Evolutionary conservation across 2,113 vertebrate genomes (phyloP).

Genomic region (Tachycineta bicolor): DNA sequence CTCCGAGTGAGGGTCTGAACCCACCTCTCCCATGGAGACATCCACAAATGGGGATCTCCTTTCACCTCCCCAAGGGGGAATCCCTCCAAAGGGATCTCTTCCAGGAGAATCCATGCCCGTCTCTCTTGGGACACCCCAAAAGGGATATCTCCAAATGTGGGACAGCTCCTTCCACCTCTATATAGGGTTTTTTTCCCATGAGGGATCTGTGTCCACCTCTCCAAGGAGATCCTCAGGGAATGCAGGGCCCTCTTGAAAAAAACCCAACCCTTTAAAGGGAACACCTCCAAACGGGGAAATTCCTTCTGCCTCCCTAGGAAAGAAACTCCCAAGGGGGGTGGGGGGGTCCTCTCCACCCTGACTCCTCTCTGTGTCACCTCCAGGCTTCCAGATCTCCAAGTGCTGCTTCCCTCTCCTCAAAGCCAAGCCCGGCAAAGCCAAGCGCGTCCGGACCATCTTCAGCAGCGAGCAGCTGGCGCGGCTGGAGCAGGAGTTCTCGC

Average conservation of each 20-base stretch:
- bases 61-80: rapidly evolving
- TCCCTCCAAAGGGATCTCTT: background rate
- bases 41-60: background rate
- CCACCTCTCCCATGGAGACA: background rate
- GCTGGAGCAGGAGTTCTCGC: constrained; percentile 84
- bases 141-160: too few species aligned
- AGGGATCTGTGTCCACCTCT: background rate
- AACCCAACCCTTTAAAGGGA: background rate
- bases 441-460: constrained; percentile 84
- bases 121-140: background rate
- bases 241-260: background rate
- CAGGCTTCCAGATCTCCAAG: constrained; percentile 73
- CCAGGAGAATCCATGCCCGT: too few species aligned
- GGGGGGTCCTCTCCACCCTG: background rate
- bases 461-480: constrained; percentile 84
- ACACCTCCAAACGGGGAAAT: background rate
- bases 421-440: constrained; percentile 77
- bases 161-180: background rate
- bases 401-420: constrained; percentile 68
- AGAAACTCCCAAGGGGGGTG: background rate
- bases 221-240: background rate
- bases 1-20: background rate
- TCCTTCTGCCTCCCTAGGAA: background rate
- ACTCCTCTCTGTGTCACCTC: background rate
- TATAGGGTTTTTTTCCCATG: background rate